Evolutionary conservation across 2,797 vertebrate species (phyloP), one percentile per base, ranked within the genome.

Genomic region (Pempheris klunzingeri): DNA sequence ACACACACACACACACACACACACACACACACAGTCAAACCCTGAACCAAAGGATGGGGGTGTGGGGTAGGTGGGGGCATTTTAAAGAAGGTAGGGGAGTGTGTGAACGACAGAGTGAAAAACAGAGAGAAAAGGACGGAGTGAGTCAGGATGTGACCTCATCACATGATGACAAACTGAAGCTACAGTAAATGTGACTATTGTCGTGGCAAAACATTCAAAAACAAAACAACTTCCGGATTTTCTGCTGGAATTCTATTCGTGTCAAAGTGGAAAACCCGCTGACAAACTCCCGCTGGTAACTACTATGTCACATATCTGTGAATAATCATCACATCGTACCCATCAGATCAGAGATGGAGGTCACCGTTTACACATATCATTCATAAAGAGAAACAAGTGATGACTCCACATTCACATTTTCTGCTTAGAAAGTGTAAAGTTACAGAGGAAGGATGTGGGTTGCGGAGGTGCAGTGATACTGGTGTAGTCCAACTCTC

Each of bases 61-160:
- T 14, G n/a, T n/a, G 52, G 17, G 36, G 36, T 15, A 34, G 17
- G 8, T 1, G 44, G 38, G 41, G 70, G 32, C n/a, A 53, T 47
- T 61, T 41, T 55, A 41, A 75, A 54, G 59, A 47, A 68, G 60
- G 68, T 64, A 54, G 67, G 65, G 70, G 69, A 78, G 71, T 78
- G 75, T 84, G 65, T 71, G 77, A 79, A 78, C 20, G 55, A 66
- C 41, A 22, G 39, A 66, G 68, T 44, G 47, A 54, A 61, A 73
- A 65, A 79, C 24, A 63, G 46, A 75, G 43, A 67, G 68, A 63
- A 70, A 61, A 47, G 71, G 78, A 79, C 80, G 68, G 63, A 90
- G 61, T 82, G 75, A 85, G 70, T 86, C 85, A 85, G 78, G 74
- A 53, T 69, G 60, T 38, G 13, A 87, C 79, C 82, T 80, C 77